Evolutionary conservation across 92 coral and sea anemone species (phyloP), one percentile per base, ranked within the genome.

Genomic region (Epizoanthus scotinus): DNA sequence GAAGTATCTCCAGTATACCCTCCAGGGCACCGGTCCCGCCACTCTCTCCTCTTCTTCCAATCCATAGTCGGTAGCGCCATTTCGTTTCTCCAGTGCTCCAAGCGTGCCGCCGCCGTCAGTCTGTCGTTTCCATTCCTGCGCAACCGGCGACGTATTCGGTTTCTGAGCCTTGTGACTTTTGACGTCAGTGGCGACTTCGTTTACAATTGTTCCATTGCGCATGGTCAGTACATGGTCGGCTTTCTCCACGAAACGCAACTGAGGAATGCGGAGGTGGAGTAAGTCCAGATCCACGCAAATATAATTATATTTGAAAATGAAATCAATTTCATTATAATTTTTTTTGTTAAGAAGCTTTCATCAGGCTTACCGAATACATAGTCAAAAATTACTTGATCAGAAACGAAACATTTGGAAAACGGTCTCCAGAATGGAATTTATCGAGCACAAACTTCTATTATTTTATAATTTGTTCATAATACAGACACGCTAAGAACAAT

Each of bases 211-310:
- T 50, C 97, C 97, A 24, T 87, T 86, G 78, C 97, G 91, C 94
- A 92, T 92, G 80, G 97, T 92, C 87, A 92, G 82, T 60, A 92
- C 91, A 74, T 90, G 94, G 63, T 92, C 97, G 8, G 92, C 97
- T 71, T 84, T 77, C 73, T 92, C 97, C 40, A 92, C 97, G 80
- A 87, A 92, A 72, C 89, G 94, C 71, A 92, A 61, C 84, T 92
- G 63, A 58, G n/a, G 8, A 47, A 13, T 0, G 15, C 2, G 15
- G 52, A 47, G 52, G 52, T 10, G 52, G 52, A 47, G 52, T 47
- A 47, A 47, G 1, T 47, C 0, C 14, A 44, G 52, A 15, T 1
- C 52, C 52, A 44, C 52, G 10, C 14, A 0, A 1, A 44, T 44
- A 44, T 10, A 6, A 6, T 44, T 44, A 6, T 13, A 44, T 44